A percentile compares a stretch with the other conserved stretches of the same genome.
Evolutionary conservation across 2,797 vertebrate genomes (phyloP).

Genomic region (Peromyscus nudipes): DNA sequence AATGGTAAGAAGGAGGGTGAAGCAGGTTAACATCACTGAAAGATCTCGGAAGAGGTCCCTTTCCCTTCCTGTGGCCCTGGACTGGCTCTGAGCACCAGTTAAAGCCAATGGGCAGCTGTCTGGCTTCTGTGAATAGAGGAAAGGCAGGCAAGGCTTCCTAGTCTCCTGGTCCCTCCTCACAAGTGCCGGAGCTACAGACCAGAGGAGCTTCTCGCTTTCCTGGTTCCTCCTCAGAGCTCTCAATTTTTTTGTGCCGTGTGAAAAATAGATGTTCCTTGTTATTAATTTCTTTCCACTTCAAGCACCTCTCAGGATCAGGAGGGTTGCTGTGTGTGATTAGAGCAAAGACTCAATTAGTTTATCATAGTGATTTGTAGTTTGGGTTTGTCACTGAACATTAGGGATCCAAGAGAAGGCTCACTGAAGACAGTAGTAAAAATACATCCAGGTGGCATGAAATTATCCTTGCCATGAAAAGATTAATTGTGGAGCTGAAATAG

Average conservation of each 20-base stretch:
- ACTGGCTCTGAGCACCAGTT: background rate
- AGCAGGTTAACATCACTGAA: background rate
- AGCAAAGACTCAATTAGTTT: constrained; percentile 15
- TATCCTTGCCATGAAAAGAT: background rate
- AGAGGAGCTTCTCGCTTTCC: background rate
- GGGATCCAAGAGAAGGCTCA: background rate
- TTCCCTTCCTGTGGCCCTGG: background rate
- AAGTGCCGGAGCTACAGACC: background rate
- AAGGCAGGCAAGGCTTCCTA: background rate
- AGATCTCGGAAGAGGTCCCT: background rate
- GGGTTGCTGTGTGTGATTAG: background rate
- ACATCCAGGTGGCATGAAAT: background rate
- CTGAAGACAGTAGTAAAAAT: background rate
- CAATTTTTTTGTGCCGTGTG: background rate
- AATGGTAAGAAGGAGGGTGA: background rate
- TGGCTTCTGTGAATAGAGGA: background rate
- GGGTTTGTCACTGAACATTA: background rate
- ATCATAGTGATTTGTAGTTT: constrained; percentile 17
- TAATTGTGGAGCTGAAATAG: constrained; percentile 7
- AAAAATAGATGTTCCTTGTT: background rate
- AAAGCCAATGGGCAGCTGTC: background rate
- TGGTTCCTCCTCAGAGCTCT: background rate
- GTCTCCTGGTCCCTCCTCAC: background rate
- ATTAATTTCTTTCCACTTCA: background rate
- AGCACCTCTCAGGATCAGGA: constrained; percentile 27